Conservation (phyloP, 2,797 vertebrate species). For the Toxotes lorentzi region DNA sequence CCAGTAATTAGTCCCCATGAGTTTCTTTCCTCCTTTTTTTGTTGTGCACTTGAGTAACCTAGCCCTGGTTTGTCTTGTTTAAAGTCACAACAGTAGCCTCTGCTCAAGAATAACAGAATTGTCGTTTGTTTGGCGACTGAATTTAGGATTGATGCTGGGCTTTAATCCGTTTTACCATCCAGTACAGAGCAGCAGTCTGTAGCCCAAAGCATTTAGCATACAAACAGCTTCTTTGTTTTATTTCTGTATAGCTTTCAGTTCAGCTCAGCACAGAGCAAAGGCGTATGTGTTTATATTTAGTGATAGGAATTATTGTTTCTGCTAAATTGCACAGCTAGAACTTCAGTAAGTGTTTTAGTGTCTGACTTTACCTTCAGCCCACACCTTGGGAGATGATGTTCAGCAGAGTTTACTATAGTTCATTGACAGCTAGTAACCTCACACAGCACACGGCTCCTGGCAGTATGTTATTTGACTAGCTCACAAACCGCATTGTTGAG, state of each 20-base stretch:
- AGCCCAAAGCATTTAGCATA: slow-evolving; percentile 40
- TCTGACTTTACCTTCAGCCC: slow-evolving; percentile 25
- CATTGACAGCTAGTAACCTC: slow-evolving; percentile 86
- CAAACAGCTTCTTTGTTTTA: slow-evolving; percentile 66
- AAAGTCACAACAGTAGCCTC: slow-evolving; percentile 27
- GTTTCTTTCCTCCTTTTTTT: not conserved
- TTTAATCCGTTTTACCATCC: slow-evolving; percentile 59
- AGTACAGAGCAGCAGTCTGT: slow-evolving; percentile 23
- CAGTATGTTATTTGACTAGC: slow-evolving; percentile 78
- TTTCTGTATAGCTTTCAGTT: slow-evolving; percentile 22
- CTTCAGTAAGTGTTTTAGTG: not conserved
- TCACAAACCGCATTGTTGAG: slow-evolving; percentile 82
- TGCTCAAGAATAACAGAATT: slow-evolving; percentile 15
- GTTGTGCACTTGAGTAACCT: slow-evolving; percentile 61
- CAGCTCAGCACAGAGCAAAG: slow-evolving; percentile 10
- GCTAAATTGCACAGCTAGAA: slow-evolving; percentile 23
- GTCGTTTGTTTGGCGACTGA: slow-evolving; percentile 24
- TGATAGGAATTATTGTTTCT: slow-evolving; percentile 14
- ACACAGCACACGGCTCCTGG: slow-evolving; percentile 62
- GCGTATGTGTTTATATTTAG: slow-evolving; percentile 9
- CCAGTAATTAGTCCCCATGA: not conserved
- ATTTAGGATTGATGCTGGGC: slow-evolving; percentile 14
- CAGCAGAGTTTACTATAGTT: slow-evolving; percentile 81
- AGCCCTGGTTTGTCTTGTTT: not conserved
- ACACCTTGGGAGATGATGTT: slow-evolving; percentile 6